phyloP scores from a whole-genome alignment of 2,888 invertebrate genomes.

The Stegophylla sp. region DNA sequence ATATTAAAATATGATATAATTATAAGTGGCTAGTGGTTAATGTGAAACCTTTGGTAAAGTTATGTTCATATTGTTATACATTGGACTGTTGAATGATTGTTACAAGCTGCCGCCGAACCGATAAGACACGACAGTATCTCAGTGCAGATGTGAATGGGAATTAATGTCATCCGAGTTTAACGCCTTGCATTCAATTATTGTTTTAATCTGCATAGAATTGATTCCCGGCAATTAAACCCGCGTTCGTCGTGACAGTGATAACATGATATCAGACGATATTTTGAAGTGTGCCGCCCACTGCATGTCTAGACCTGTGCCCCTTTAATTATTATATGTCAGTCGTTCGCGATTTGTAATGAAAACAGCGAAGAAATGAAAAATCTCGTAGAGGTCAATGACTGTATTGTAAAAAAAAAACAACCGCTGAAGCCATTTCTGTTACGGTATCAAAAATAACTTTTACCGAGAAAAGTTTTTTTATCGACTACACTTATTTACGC shows the following conservation, averaged over 20 bases:
- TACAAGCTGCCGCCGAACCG: not conserved
- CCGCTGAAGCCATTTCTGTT: not conserved
- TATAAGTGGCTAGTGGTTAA: not conserved
- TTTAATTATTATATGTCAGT: not conserved
- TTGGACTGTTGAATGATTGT: slow-evolving; percentile 5
- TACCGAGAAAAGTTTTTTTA: not conserved
- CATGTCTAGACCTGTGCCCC: not conserved
- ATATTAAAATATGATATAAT: not conserved
- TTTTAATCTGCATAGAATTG: slow-evolving; percentile 7
- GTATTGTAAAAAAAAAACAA: too few relatives aligned
- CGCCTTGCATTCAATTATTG: not conserved
- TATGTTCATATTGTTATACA: not conserved
- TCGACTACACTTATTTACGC: not conserved
- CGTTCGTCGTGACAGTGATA: not conserved
- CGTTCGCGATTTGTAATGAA: not conserved
- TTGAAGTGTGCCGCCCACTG: not conserved
- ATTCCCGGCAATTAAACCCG: not conserved
- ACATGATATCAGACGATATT: not conserved
- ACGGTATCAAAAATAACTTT: not conserved
- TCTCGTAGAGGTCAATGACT: not conserved
- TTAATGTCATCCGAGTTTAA: not conserved
- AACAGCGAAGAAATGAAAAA: not conserved
- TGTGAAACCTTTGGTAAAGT: not conserved
- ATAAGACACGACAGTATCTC: slow-evolving; percentile 24
- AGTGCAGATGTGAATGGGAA: not conserved